Evolutionary conservation across 2,797 vertebrate species (phyloP).

Genomic region (Pipistrellus pipistrellus): DNA sequence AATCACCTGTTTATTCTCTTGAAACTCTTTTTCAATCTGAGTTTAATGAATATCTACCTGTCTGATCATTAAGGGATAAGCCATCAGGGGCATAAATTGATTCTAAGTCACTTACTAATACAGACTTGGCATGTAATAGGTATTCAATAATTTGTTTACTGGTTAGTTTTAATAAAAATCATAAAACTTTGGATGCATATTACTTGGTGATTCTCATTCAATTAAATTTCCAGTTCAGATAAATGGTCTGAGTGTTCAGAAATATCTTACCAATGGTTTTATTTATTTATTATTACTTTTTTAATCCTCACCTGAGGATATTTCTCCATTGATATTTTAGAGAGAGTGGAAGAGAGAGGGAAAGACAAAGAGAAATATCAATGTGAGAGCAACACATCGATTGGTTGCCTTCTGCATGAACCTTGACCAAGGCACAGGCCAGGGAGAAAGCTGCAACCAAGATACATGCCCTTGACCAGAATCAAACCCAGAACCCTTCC

Average conservation of each 20-base stretch:
- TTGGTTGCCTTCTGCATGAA: no score
- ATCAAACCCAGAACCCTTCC: no score
- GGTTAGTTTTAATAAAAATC: constrained; percentile 57
- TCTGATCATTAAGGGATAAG: background rate
- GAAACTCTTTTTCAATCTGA: background rate
- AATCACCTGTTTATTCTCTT: background rate
- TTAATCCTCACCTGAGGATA: no score
- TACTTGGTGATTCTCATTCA: background rate
- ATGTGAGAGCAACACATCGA: no score
- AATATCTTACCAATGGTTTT: constrained; percentile 4
- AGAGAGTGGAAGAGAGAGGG: no score
- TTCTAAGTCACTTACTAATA: constrained; percentile 1
- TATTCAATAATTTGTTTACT: constrained; percentile 6
- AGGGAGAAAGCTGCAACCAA: no score
- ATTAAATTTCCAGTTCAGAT: constrained; percentile 37
- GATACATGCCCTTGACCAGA: no score
- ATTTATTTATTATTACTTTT: no score
- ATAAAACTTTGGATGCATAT: background rate
- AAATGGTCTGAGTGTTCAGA: background rate
- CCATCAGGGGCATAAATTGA: background rate
- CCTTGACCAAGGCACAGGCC: no score
- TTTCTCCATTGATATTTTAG: no score
- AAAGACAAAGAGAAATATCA: background rate
- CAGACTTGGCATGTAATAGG: background rate
- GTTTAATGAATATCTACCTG: background rate